phyloP scores from a whole-genome alignment of 1,140 invertebrate genomes.

The Drosophila simulans region DNA sequence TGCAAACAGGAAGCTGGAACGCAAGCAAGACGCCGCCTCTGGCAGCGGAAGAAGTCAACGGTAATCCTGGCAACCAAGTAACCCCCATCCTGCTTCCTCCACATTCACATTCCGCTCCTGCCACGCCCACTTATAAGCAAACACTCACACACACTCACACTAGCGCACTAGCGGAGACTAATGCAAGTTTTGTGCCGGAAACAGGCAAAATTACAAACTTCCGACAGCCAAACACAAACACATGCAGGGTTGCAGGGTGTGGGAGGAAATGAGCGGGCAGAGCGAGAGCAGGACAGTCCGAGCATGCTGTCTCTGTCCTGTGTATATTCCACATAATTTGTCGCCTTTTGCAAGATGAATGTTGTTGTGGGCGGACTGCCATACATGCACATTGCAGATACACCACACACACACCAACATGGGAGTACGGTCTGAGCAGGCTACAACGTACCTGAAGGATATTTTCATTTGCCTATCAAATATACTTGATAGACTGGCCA shows the following conservation, averaged over 20 bases:
- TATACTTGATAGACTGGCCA: background rate
- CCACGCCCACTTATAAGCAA: conserved; percentile 44
- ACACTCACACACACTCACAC: conserved; percentile 33
- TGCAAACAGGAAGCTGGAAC: conserved; percentile 75
- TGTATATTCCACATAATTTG: conserved; percentile 81
- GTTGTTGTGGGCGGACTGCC: conserved; percentile 66
- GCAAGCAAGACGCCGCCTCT: conserved; percentile 80
- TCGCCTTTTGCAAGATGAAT: conserved; percentile 82
- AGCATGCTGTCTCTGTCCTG: conserved; percentile 67
- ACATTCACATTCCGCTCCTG: conserved; percentile 3
- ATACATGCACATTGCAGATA: conserved; percentile 43
- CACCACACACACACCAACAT: conserved; percentile 7
- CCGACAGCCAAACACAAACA: conserved; percentile 76
- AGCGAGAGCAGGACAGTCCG: background rate
- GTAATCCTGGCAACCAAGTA: conserved; percentile 52
- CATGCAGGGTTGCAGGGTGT: conserved; percentile 11
- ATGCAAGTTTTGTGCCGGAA: conserved; percentile 83
- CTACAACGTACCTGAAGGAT: background rate
- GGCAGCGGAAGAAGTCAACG: conserved; percentile 81
- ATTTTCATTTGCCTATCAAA: background rate
- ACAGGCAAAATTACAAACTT: conserved; percentile 84
- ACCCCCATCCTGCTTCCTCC: conserved; percentile 1
- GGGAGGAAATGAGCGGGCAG: background rate
- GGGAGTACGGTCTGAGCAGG: background rate
- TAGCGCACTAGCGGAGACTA: conserved; percentile 47